Conservation (phyloP, 37 sponge, comb jelly and placozoan genomes). For the Ephydatia muelleri region DNA sequence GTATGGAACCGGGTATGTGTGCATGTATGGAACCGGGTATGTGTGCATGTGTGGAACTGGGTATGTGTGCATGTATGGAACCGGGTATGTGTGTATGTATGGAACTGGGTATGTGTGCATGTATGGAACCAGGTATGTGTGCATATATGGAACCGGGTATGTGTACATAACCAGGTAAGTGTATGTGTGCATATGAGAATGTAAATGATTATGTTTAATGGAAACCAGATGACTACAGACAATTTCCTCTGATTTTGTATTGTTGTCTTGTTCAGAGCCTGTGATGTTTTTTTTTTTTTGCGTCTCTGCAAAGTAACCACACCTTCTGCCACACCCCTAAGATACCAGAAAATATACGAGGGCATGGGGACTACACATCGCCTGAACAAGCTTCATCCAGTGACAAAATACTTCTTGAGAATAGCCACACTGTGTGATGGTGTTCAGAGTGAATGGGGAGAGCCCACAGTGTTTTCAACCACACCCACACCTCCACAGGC, state of each 20-base stretch:
- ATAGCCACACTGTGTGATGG: constrained; percentile 56
- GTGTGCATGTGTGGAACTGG: constrained; percentile 10
- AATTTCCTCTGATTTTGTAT: constrained; percentile 3
- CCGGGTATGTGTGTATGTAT: constrained; percentile 33
- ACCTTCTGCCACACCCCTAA: constrained; percentile 8
- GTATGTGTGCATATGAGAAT: constrained; percentile 2
- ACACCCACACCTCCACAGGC: constrained; percentile 45
- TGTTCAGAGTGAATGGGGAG: constrained; percentile 71
- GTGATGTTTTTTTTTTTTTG: background rate
- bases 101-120: constrained; percentile 11
- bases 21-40: background rate
- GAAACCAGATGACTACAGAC: background rate
- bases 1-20: constrained; percentile 13
- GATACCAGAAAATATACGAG: constrained; percentile 45
- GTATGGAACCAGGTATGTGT: constrained; percentile 10
- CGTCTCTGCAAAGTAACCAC: background rate
- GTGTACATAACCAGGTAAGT: background rate
- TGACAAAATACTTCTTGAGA: constrained; percentile 47
- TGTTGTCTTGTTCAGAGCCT: background rate
- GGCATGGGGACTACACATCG: constrained; percentile 44
- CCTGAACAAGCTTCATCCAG: constrained; percentile 37
- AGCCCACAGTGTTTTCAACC: constrained; percentile 39
- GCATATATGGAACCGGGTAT: background rate
- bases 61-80: constrained; percentile 31
- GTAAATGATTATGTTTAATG: background rate